Evolutionary conservation across 2,113 vertebrate species (phyloP), one percentile per base, ranked within the genome.

Genomic region (Tupaia chinensis): DNA sequence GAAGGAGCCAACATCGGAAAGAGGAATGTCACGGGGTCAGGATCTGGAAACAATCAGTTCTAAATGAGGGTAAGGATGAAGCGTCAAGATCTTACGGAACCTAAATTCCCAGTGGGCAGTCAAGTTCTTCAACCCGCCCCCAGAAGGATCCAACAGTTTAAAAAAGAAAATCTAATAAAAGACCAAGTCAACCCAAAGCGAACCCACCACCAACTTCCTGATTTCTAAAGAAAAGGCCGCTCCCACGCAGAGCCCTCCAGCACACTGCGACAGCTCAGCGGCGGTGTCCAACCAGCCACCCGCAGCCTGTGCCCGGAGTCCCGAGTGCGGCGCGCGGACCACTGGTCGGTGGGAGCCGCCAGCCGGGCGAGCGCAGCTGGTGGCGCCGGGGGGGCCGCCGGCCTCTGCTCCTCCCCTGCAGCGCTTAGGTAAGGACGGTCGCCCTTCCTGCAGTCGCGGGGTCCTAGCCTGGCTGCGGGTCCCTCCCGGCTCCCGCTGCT

Each of bases 31-130:
- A 58, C 80, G 0, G 7, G 66, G 72, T 80, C 58, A 56, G 77
- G 78, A 60, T 72, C 80, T 91, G 92, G 83, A 60, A 94, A 93
- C 77, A 68, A 89, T 87, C 95, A 80, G 66, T 53, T 69, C 79
- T 65, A 58, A 44, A 10, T 1, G 83, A 66, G 17, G 25, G 73
- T 53, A 76, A 85, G 84, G 32, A 73, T 25, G 56, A 22, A 95
- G 70, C 27, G 8, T 76, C 87, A 78, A 88, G 88, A 91, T 68
- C 20, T 68, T 69, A 34, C 86, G 86, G 66, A 95, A 72, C 66
- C 65, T 34, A 44, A 23, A 79, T 90, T 92, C 88, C 91, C 86
- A 53, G 68, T 17, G 85, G 32, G 65, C 44, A 32, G 32, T 82
- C 87, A 79, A 65, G 22, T 95, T 84, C 88, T 69, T 88, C 27